Base-by-base conservation (phyloP, 2,113 vertebrate species). In the Lasiurus cinereus region DNA sequence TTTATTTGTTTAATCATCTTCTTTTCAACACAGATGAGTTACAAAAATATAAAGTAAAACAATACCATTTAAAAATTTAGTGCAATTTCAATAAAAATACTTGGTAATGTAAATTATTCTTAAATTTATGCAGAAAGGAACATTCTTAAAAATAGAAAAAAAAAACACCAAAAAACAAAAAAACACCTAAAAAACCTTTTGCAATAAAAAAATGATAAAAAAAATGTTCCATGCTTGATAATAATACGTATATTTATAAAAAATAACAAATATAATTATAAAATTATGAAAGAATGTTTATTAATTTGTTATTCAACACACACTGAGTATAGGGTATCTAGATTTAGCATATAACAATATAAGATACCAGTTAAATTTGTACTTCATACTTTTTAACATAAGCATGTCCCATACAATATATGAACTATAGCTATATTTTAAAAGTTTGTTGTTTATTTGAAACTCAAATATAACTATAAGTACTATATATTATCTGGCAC, bases 251-350 rank as follows among this genome's bases (percentile, higher is more conserved):
- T 79, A 48, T 54, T 83, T 84, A n/a, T 3, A 31, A 90, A 90
- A 90, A 88, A 54, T 46, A 56, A 66, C 12, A 89, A 94, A 74
- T 48, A 21, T 54, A 91, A 78, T 89, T 89, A 29, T 15, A 92
- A 92, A 94, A 70, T 74, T 85, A 73, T 59, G 8, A 79, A 48
- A 50, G 0, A 21, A 3, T 54, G 7, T 66, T 96, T 12, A 48
- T 59, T 66, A 29, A 66, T 50, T 78, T 21, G 50, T 46, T 19
- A 88, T 0, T 24, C 15, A 90, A 7, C 50, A 33, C 18, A 21
- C 36, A n/a, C 12, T 18, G 73, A 73, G 73, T 33, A 52, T 36
- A 80, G 1, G 10, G 5, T 72, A 62, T n/a, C 3, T 80, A 84
- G 27, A 62, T 54, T 59, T 79, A 83, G 22, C 6, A 77, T n/a